These are phyloP conservation scores for Scaptomyza graminum DNA, from an alignment of 1,140 invertebrate genomes.

Conservation along the genomic window DNA sequence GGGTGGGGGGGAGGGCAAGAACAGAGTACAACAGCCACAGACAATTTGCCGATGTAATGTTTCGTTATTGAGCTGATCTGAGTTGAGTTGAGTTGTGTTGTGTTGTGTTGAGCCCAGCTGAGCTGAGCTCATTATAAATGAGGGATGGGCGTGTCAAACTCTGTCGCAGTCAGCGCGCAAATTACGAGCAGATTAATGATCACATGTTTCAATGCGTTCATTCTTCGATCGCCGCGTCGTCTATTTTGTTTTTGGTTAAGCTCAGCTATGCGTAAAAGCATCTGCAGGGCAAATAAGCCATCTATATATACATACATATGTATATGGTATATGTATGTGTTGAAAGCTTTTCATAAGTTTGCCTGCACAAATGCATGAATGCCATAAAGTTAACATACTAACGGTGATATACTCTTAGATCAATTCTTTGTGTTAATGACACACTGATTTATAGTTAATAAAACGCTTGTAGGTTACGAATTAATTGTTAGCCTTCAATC, in stretches of 20 bases:
- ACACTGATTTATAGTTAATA: too few species aligned
- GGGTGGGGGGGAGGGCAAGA: slow-evolving; percentile 2
- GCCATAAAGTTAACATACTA: background rate
- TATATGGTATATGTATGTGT: slow-evolving; percentile 2
- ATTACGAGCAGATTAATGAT: slow-evolving; percentile 65
- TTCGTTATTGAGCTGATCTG: slow-evolving; percentile 18
- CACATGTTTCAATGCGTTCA: slow-evolving; percentile 59
- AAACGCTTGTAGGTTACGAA: too few species aligned
- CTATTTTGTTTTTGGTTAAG: slow-evolving; percentile 22
- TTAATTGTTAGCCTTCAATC: too few species aligned
- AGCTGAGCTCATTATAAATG: slow-evolving; percentile 60
- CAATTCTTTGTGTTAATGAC: background rate
- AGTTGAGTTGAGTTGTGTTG: slow-evolving; percentile 3
- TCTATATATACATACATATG: slow-evolving; percentile 1
- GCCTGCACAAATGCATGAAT: background rate
- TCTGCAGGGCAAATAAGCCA: slow-evolving; percentile 32
- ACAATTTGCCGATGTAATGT: slow-evolving; percentile 53
- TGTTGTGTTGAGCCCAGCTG: slow-evolving; percentile 1
- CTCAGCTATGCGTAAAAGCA: slow-evolving; percentile 59
- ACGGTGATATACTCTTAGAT: background rate
- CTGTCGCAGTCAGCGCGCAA: slow-evolving; percentile 55
- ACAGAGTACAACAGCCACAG: slow-evolving; percentile 11
- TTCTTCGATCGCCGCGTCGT: slow-evolving; percentile 26
- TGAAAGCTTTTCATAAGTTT: slow-evolving; percentile 15
- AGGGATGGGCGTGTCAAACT: slow-evolving; percentile 57